These are phyloP conservation scores for Panthera leo DNA, from an alignment of 2,113 vertebrate genomes.

Conservation along the genomic window DNA sequence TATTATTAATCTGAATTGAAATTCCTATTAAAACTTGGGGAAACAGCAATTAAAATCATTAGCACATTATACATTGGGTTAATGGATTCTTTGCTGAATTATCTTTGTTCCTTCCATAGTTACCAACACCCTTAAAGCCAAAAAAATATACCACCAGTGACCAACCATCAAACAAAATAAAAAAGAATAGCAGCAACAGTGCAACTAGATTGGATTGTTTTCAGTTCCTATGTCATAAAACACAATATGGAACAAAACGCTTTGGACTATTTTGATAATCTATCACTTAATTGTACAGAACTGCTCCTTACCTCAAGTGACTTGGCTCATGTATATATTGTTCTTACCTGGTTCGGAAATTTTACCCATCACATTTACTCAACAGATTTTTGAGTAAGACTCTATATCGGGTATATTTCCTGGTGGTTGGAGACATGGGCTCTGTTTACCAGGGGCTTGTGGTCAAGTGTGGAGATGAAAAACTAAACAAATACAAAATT, in stretches of 20 bases:
- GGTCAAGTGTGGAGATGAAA: background rate
- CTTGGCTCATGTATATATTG: background rate
- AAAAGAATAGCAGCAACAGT: background rate
- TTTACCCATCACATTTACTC: background rate
- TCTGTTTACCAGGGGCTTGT: background rate
- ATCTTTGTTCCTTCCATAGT: background rate
- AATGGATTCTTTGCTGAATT: background rate
- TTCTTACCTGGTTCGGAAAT: background rate
- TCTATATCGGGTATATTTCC: background rate
- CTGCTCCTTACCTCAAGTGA: background rate
- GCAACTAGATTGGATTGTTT: background rate
- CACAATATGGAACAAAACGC: background rate
- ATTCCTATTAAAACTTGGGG: background rate
- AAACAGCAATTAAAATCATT: background rate
- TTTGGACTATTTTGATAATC: background rate
- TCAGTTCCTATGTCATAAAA: background rate
- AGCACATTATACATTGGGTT: background rate
- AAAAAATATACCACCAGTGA: constrained; percentile 33
- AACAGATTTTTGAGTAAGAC: background rate
- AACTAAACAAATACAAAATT: background rate
- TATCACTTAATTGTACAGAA: background rate
- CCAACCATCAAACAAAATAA: background rate
- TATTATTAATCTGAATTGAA: constrained; percentile 39
- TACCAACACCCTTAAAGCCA: background rate
- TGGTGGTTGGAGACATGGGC: background rate